These are phyloP conservation scores for Proctacanthus coquilletti DNA, from an alignment of 1,140 invertebrate genomes.

Conservation along the genomic window DNA sequence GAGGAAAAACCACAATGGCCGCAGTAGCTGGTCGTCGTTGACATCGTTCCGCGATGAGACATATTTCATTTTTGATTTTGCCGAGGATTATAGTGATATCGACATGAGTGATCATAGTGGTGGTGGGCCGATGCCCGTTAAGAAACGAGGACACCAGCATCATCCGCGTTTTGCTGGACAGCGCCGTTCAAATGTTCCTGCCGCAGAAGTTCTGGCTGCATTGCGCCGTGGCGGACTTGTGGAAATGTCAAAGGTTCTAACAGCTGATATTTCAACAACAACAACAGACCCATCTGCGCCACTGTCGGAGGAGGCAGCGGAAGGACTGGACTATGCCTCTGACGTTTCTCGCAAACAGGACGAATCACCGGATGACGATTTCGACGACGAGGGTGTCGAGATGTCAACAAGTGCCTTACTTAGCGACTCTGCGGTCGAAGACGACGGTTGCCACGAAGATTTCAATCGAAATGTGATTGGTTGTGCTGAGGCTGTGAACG, in stretches of 20 bases:
- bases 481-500: not conserved
- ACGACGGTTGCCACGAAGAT: not conserved
- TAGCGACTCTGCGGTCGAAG: too few species aligned
- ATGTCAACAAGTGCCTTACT: slow-evolving; percentile 1
- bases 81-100: slow-evolving; percentile 1
- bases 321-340: too few species aligned
- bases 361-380: too few species aligned
- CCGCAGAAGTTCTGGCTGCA: slow-evolving; percentile 25
- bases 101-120: slow-evolving; percentile 1
- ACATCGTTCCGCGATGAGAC: not conserved
- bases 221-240: slow-evolving; percentile 25
- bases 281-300: not conserved
- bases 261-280: slow-evolving; percentile 9
- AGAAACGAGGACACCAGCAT: slow-evolving; percentile 62
- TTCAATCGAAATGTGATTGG: not conserved
- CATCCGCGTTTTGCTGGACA: slow-evolving; percentile 43
- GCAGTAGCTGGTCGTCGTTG: not conserved
- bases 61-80: not conserved
- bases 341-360: too few species aligned
- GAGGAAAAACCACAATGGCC: not conserved
- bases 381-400: too few species aligned
- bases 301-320: too few species aligned
- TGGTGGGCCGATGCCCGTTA: slow-evolving; percentile 26
- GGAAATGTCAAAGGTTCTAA: slow-evolving; percentile 18
- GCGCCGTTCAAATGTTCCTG: slow-evolving; percentile 25